Evolutionary conservation across 2,888 invertebrate species (phyloP), one percentile per base, ranked within the genome.

Genomic region (Tridacna crocea): DNA sequence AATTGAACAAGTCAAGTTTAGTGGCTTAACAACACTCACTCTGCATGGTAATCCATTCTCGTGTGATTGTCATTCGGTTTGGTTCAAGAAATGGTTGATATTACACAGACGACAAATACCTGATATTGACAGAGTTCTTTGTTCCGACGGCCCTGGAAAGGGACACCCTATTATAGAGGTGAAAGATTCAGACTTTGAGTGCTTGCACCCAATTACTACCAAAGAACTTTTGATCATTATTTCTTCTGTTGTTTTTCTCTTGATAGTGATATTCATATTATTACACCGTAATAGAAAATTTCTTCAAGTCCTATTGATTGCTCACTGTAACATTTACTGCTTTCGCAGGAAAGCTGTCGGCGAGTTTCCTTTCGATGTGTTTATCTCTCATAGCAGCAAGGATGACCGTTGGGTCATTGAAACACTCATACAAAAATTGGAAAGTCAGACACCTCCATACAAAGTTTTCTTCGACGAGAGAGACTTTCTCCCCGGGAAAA

Each of bases 11-110:
- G 22, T 85, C 13, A 77, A 77, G 0, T 73, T 83, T n/a, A 58
- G 55, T 0, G 27, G 75, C 2, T 61, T 87, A 11, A 17, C 66
- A 24, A 24, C 22, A 17, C 48, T 82, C 11, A 80, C 75, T 0
- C 24, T 89, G 13, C 65, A 79, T 15, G 82, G 80, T 27, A 90
- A 90, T 63, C 87, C 87, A 10, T 87, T 89, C 22, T 66, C 66
- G 22, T 90, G 90, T 79, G 88, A 90, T 24, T 90, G 90, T 61
- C 78, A 87, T n/a, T 79, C 87, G 6, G 55, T 85, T 0, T 90
- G 90, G 89, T 75, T 90, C 72, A 90, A 89, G 65, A 47, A 75
- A 17, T 90, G 90, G 89, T 51, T 90, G 10, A 17, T 84, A 17
- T 13, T 13, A 22, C 65, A 72, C 36, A 77, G 65, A 17, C 51